phyloP scores from a whole-genome alignment of 2,797 vertebrate species.

The Macrochelys suwanniensis region DNA sequence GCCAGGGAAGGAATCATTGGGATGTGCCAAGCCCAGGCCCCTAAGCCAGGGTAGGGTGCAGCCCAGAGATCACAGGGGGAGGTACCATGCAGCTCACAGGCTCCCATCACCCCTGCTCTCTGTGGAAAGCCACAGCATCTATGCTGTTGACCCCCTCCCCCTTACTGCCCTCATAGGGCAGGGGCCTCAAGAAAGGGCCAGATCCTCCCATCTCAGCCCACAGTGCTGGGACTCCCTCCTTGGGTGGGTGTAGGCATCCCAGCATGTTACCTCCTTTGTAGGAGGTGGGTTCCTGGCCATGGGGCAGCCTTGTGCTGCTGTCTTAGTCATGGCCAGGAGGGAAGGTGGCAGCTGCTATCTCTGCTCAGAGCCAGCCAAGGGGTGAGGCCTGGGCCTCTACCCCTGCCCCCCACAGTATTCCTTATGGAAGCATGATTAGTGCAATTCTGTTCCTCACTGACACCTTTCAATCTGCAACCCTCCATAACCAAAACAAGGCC shows the following conservation, averaged over 20 bases:
- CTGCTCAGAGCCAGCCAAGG: background rate
- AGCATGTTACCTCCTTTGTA: background rate
- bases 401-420: background rate
- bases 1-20: background rate
- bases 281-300: background rate
- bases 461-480: constrained; percentile 20
- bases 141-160: background rate
- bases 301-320: background rate
- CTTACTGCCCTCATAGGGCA: background rate
- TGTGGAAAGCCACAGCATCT: background rate
- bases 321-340: background rate
- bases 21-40: background rate
- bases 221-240: background rate
- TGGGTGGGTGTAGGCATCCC: background rate
- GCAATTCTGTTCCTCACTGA: constrained; percentile 30
- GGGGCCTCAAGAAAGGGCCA: background rate
- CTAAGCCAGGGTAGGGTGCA: background rate
- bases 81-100: background rate
- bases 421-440: background rate
- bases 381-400: background rate
- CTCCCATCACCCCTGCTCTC: background rate
- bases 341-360: background rate
- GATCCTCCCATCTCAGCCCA: no score
- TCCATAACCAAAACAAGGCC: constrained; percentile 8
- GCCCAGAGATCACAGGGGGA: background rate